Conservation (phyloP, 2,888 invertebrate genomes). For the Galerucella pusilla region DNA sequence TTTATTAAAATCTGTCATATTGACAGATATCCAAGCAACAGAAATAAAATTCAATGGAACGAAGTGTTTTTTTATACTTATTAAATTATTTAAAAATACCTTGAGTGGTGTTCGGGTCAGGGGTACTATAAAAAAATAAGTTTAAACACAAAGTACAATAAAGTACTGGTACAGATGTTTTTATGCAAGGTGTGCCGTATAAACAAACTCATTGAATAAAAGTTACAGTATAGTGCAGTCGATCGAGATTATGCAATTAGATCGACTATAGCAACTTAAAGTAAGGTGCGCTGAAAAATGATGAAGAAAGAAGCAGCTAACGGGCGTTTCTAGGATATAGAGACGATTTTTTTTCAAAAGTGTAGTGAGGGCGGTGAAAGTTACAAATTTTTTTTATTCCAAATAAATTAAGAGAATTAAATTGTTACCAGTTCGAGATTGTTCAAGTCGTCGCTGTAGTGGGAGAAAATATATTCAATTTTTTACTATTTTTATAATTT, state of each 20-base stretch:
- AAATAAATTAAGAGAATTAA: too few species aligned
- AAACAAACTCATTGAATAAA: slow-evolving; percentile 71
- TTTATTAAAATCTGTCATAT: too few species aligned
- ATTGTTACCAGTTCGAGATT: too few species aligned
- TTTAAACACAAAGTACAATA: slow-evolving; percentile 49
- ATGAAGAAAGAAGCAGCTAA: slow-evolving; percentile 73
- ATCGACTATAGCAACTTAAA: slow-evolving; percentile 73
- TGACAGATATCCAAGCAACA: too few species aligned
- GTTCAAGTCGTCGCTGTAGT: too few species aligned
- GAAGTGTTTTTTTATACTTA: neutral
- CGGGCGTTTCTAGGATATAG: slow-evolving; percentile 39
- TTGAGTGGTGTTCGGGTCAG: slow-evolving; percentile 41
- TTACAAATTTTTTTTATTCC: too few species aligned
- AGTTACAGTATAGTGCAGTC: slow-evolving; percentile 65
- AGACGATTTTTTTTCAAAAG: neutral
- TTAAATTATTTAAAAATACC: slow-evolving; percentile 33
- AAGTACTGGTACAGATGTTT: slow-evolving; percentile 50
- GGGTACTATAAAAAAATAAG: slow-evolving; percentile 43
- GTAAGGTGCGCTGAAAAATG: slow-evolving; percentile 77
- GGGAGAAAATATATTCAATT: too few species aligned
- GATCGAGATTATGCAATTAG: slow-evolving; percentile 55
- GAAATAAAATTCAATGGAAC: too few species aligned
- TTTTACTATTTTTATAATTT: too few species aligned
- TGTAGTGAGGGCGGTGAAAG: neutral
- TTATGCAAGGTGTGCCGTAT: slow-evolving; percentile 72